phyloP scores from a whole-genome alignment of 53 echinoderm and acorn worm genomes.

The Zoroaster sp. region DNA sequence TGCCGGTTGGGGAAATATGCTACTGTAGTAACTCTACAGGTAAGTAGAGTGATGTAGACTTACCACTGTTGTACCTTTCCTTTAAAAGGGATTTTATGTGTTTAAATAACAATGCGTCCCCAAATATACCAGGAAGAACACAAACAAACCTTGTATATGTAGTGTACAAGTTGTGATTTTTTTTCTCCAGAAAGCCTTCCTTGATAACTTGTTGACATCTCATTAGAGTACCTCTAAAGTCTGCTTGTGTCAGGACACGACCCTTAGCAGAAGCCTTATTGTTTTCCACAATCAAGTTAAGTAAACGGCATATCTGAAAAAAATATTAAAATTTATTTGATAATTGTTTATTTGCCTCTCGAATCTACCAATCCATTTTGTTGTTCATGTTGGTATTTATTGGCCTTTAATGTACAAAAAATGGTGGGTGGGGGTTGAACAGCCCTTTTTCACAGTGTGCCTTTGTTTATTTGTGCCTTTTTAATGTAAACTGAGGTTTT shows the following conservation, averaged over 20 bases:
- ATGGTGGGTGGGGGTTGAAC: no score
- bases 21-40: no score
- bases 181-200: conserved; percentile 98
- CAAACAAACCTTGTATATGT: conserved; percentile 93
- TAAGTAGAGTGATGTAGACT: not conserved
- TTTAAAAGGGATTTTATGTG: no score
- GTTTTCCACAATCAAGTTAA: conserved; percentile 92
- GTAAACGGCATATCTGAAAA: conserved; percentile 86
- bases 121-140: not conserved
- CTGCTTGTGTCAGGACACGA: conserved; percentile 74
- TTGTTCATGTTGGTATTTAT: not conserved
- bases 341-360: no score
- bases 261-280: conserved; percentile 85
- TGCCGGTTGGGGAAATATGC: not conserved
- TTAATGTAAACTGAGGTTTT: no score
- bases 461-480: no score
- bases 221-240: conserved; percentile 73
- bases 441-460: no score
- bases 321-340: no score
- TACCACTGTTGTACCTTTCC: no score
- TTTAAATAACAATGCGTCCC: no score
- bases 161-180: conserved; percentile 90
- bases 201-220: conserved; percentile 93
- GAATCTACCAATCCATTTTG: no score
- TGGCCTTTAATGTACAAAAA: no score